phyloP scores from a whole-genome alignment of 2,113 vertebrate species.

The Pterophyllum scalare region DNA sequence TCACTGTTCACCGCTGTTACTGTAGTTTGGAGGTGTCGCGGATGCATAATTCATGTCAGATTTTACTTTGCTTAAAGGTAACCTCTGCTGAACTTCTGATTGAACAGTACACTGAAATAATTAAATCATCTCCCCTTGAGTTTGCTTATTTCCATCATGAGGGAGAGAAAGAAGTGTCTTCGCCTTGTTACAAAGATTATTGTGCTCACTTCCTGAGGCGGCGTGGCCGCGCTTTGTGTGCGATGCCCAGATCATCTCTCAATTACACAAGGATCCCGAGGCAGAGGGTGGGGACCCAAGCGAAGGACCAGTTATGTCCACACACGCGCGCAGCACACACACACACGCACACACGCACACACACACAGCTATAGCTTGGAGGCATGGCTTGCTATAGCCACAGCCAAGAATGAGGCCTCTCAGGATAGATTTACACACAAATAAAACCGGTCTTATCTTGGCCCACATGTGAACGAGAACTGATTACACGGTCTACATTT shows the following conservation, averaged over 20 bases:
- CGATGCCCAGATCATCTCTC: conserved; percentile 74
- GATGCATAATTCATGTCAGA: conserved; percentile 13
- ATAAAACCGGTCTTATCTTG: conserved; percentile 77
- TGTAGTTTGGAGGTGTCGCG: neutral
- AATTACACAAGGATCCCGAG: conserved; percentile 73
- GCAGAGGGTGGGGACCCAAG: conserved; percentile 71
- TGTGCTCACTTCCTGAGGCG: conserved; percentile 72
- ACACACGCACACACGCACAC: conserved; percentile 35
- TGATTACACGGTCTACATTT: conserved; percentile 79
- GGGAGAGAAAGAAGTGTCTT: conserved; percentile 48
- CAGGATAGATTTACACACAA: conserved; percentile 78
- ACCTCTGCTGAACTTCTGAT: conserved; percentile 20
- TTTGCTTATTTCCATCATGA: conserved; percentile 54
- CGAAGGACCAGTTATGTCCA: conserved; percentile 68
- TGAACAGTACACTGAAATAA: conserved; percentile 39
- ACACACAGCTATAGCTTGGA: conserved; percentile 54
- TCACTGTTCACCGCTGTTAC: conserved; percentile 9
- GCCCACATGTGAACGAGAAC: conserved; percentile 70
- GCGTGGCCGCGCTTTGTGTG: conserved; percentile 73
- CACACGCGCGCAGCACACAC: conserved; percentile 19
- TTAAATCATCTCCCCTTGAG: conserved; percentile 40
- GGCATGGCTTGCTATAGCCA: conserved; percentile 71
- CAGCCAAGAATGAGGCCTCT: conserved; percentile 74
- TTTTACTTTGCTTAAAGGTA: conserved; percentile 21
- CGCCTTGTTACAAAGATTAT: conserved; percentile 76